Percentiles rank a stretch among this genome's conserved stretches.
These are phyloP conservation scores for Heterodera schachtii DNA, from an alignment of 1,140 invertebrate species.

Conservation along the genomic window DNA sequence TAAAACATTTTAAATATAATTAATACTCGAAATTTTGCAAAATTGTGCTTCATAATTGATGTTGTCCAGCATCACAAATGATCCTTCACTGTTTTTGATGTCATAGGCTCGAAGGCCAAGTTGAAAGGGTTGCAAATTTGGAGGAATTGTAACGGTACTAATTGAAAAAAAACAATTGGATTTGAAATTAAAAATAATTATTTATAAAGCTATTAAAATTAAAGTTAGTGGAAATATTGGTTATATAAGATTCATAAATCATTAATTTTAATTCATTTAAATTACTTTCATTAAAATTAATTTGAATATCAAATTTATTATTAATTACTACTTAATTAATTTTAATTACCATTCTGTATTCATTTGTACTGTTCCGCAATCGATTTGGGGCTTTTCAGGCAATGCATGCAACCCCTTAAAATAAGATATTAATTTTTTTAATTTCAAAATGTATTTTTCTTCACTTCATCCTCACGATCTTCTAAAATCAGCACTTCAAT, in stretches of 20 bases:
- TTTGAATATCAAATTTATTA: no score
- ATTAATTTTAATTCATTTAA: no score
- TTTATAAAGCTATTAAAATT: no score
- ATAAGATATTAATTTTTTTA: not conserved
- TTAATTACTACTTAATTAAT: conserved; percentile 38
- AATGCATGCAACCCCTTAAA: conserved; percentile 35
- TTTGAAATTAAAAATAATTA: not conserved
- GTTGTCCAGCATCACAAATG: conserved; percentile 64
- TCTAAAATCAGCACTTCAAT: conserved; percentile 62
- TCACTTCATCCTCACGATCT: conserved; percentile 41
- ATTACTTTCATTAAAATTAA: no score
- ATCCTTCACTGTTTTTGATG: conserved; percentile 56
- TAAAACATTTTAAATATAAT: not conserved
- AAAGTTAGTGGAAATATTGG: no score
- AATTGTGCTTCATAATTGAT: conserved; percentile 59
- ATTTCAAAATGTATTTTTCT: conserved; percentile 4
- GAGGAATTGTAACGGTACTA: conserved; percentile 54
- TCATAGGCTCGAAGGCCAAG: conserved; percentile 59
- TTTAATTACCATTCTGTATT: conserved; percentile 61
- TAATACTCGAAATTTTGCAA: conserved; percentile 60
- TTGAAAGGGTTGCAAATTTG: conserved; percentile 53
- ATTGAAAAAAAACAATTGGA: not conserved
- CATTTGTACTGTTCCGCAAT: conserved; percentile 57
- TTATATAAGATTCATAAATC: no score
- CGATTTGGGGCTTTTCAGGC: conserved; percentile 62